Conservation (phyloP, 2,797 vertebrate species). For the Smutsia temminckii region DNA sequence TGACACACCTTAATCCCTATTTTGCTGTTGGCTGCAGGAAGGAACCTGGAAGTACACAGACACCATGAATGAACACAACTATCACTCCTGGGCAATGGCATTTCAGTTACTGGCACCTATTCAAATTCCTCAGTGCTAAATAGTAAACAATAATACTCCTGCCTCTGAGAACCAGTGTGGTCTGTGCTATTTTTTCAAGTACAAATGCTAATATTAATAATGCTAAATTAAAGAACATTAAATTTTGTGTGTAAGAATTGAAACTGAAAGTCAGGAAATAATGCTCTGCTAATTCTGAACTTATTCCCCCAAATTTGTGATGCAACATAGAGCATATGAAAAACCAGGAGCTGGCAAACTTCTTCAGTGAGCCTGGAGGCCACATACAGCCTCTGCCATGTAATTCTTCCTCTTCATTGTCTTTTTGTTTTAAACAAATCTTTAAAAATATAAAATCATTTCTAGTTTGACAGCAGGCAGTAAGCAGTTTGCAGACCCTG, state of each 20-base stretch:
- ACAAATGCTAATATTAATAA: not conserved
- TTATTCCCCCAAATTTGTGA: constrained; percentile 1
- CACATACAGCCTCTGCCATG: not conserved
- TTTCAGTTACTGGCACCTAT: not conserved
- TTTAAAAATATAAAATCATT: not conserved
- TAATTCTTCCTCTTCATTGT: not conserved
- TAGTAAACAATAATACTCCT: not conserved
- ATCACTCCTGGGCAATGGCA: not conserved
- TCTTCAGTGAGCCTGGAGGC: not conserved
- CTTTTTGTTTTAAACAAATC: not conserved
- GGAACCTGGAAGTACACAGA: not conserved
- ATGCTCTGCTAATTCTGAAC: not conserved
- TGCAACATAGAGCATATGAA: not conserved
- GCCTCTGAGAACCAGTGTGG: not conserved
- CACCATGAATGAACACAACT: not conserved
- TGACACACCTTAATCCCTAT: not conserved
- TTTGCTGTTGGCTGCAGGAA: not conserved
- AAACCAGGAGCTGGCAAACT: not conserved
- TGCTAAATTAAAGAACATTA: not conserved
- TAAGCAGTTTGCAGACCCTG: not conserved
- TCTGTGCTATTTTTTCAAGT: not conserved
- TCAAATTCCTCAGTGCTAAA: not conserved
- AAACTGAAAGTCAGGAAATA: not conserved
- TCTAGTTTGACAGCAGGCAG: not conserved
- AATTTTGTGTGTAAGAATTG: not conserved